phyloP scores from a whole-genome alignment of 2,113 vertebrate species.

The Cryptomyrus ogoouensis region DNA sequence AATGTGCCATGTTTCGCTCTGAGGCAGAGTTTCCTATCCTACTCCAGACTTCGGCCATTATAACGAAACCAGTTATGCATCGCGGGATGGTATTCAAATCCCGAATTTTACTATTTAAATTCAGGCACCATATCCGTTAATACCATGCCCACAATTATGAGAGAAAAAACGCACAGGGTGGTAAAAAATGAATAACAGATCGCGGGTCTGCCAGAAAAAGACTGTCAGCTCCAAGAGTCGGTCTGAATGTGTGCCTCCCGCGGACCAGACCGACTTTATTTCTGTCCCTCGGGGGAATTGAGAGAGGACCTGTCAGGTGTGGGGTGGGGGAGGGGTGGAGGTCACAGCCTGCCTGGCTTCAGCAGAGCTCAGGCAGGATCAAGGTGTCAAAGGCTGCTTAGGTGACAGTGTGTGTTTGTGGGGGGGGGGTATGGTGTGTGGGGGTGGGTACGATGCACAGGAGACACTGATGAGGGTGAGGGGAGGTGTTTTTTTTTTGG shows the following conservation, averaged over 20 bases:
- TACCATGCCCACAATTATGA: background rate
- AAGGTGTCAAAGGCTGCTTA: background rate
- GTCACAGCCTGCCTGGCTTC: background rate
- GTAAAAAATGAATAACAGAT: background rate
- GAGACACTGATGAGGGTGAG: background rate
- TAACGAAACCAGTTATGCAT: background rate
- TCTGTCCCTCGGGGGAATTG: background rate
- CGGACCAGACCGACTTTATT: background rate
- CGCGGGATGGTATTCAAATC: background rate
- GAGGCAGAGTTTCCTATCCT: background rate
- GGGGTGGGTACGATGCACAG: background rate
- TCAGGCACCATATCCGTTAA: conserved; percentile 4
- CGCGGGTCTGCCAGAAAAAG: background rate
- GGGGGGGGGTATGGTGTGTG: background rate
- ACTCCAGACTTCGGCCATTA: background rate
- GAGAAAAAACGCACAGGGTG: background rate
- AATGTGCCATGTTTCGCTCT: background rate
- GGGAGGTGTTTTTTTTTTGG: background rate
- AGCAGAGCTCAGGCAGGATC: background rate
- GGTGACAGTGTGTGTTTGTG: background rate
- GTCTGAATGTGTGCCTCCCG: background rate
- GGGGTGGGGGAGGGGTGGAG: background rate
- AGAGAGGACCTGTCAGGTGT: background rate
- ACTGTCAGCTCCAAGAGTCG: background rate
- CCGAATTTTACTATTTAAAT: conserved; percentile 8